Base-by-base conservation (phyloP, 2,797 vertebrate species). In the Enteromius argenteus region DNA sequence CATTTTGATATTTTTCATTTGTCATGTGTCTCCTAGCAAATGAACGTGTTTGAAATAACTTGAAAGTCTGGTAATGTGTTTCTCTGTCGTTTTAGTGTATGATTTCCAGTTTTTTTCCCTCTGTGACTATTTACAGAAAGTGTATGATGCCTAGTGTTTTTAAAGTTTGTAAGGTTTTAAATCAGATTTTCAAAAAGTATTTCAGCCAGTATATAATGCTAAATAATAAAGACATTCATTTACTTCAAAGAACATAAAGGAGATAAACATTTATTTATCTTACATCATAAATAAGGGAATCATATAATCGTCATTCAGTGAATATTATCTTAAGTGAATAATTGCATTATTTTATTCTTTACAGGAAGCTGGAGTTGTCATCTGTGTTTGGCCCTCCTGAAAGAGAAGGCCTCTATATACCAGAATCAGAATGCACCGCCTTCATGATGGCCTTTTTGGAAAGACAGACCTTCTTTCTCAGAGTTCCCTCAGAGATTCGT, bases 321-420 rank as follows among this genome's bases (percentile, higher is more conserved):
- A 60, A 11, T 60, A 14, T 60, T 27, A 60, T 14, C 23, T 14
- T 4, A 23, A 58, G 4, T 62, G 23, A 58, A 75, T 62, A 10
- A n/a, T 64, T 69, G 13, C 32, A 2, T 67, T n/a, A 67, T 32
- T 35, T 8, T 79, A 42, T 83, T 73, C 4, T 4, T 44, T 21
- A 30, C 94, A 98, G 98, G 97, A 90, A 98, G 97, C 88, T 99
- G 98, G 98, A 99, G 97, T 92, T 99, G 98, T 90, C 97, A 98
- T 89, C 91, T 99, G 85, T 99, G 97, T 93, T 95, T 99, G 96
- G 97, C 95, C 83, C 95, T 97, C 87, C 92, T 99, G 91, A 99
- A 99, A 93, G 98, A 99, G 88, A 99, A 98, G 87, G 98, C 98
- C 0, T 98, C 98, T 68, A 98, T 99, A 91, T 99, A 97, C 92